Conservation (phyloP, 64 coral and sea anemone genomes). For the Anthopleura sola region DNA sequence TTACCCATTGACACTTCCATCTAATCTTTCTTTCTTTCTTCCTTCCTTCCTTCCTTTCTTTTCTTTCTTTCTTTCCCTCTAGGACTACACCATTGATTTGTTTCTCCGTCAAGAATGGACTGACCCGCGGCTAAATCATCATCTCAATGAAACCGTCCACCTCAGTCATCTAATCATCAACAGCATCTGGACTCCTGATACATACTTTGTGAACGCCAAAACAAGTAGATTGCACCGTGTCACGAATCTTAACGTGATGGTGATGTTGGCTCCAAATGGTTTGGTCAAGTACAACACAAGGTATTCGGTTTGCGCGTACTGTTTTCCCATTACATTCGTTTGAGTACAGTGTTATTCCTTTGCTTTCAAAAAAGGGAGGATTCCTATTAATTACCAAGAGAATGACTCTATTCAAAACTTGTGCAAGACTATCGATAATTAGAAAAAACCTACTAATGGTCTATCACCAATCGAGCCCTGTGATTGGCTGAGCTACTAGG, state of each 20-base stretch:
- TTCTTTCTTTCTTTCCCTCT: background rate
- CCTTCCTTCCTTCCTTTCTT: background rate
- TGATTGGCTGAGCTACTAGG: too few relatives aligned
- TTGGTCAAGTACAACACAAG: slow-evolving; percentile 69
- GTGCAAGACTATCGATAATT: too few relatives aligned
- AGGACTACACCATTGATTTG: slow-evolving; percentile 51
- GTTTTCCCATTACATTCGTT: too few relatives aligned
- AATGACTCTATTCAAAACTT: too few relatives aligned
- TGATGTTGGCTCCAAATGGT: slow-evolving; percentile 56
- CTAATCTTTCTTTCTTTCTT: too few relatives aligned
- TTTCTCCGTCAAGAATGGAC: slow-evolving; percentile 89
- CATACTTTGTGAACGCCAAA: slow-evolving; percentile 81
- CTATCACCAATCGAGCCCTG: too few relatives aligned
- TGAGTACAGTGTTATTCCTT: too few relatives aligned
- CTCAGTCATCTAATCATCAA: slow-evolving; percentile 43
- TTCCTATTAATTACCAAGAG: too few relatives aligned
- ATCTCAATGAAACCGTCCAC: slow-evolving; percentile 48
- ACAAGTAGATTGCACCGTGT: slow-evolving; percentile 65
- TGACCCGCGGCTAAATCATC: slow-evolving; percentile 66
- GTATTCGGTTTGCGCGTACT: slow-evolving; percentile 14
- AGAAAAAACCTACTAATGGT: too few relatives aligned
- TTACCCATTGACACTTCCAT: too few relatives aligned
- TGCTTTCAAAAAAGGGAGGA: too few relatives aligned
- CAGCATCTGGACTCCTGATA: slow-evolving; percentile 82
- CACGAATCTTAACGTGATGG: slow-evolving; percentile 67